phyloP scores from a whole-genome alignment of 2,797 vertebrate genomes.

The Arrhamphus sclerolepis region DNA sequence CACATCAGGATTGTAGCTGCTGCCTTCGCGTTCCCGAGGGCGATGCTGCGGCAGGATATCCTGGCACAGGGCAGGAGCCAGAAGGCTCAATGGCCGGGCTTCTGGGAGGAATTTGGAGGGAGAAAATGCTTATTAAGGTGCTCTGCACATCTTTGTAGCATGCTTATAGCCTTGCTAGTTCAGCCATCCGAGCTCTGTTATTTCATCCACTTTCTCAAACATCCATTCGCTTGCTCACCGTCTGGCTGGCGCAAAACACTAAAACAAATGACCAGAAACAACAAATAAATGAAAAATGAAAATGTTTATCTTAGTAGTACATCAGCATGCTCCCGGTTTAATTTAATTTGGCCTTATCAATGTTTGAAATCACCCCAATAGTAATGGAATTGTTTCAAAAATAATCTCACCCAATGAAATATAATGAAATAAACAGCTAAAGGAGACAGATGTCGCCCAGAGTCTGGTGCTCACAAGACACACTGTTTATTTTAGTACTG shows the following conservation, averaged over 20 bases:
- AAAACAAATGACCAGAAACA: no score
- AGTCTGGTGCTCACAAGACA: no score
- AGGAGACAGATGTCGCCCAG: no score
- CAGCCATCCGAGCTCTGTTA: not conserved
- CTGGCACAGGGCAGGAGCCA: conserved; percentile 29
- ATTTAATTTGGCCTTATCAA: no score
- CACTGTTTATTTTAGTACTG: no score
- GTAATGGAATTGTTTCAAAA: no score
- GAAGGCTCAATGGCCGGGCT: conserved; percentile 25
- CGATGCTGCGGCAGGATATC: conserved; percentile 43
- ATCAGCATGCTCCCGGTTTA: no score
- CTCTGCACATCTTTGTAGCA: conserved; percentile 3
- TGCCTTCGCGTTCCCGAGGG: conserved; percentile 41
- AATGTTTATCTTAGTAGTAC: no score
- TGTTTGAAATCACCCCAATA: no score
- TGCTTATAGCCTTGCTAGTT: not conserved
- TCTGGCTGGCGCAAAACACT: not conserved
- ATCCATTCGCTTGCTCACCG: not conserved
- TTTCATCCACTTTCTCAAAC: not conserved
- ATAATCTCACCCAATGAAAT: no score
- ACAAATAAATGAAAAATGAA: no score
- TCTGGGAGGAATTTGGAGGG: not conserved
- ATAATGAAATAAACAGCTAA: no score
- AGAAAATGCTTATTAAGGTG: conserved; percentile 19
- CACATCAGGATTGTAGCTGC: conserved; percentile 27